Conservation (phyloP, 2,113 vertebrate genomes). For the Stomatorhinus ivindoensis region DNA sequence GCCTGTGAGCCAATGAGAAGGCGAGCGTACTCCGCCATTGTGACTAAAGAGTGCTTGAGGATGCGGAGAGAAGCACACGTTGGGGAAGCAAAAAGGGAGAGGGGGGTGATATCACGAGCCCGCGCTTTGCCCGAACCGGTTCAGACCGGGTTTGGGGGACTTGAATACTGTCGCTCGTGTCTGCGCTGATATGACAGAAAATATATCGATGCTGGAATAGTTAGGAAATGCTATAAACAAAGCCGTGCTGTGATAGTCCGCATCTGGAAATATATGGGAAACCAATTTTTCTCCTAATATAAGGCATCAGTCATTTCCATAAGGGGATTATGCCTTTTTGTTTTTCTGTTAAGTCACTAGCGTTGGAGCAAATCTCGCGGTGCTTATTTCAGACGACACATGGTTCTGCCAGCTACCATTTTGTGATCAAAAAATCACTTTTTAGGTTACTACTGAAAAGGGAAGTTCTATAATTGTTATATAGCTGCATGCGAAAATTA, state of each 20-base stretch:
- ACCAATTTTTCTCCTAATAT: background rate
- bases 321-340: background rate
- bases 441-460: background rate
- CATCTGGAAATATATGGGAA: background rate
- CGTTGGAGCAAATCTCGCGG: background rate
- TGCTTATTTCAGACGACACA: background rate
- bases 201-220: constrained; percentile 19
- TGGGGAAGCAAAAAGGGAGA: constrained; percentile 22
- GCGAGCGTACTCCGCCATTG: background rate
- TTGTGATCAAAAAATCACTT: background rate
- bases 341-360: background rate
- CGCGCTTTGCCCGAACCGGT: constrained; percentile 64
- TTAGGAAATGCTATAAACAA: constrained; percentile 16
- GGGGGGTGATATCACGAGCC: constrained; percentile 42
- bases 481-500: background rate
- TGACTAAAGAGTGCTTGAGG: constrained; percentile 31
- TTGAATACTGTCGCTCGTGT: constrained; percentile 42
- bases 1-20: constrained; percentile 42
- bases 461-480: background rate
- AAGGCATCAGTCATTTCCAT: background rate
- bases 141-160: constrained; percentile 61
- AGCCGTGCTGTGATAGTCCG: background rate
- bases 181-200: constrained; percentile 41
- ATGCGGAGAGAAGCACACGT: constrained; percentile 37
- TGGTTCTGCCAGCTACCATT: constrained; percentile 7